Evolutionary conservation across 2,888 invertebrate genomes (phyloP), one percentile per base, ranked within the genome.

Genomic region (Calameuta pallipes): DNA sequence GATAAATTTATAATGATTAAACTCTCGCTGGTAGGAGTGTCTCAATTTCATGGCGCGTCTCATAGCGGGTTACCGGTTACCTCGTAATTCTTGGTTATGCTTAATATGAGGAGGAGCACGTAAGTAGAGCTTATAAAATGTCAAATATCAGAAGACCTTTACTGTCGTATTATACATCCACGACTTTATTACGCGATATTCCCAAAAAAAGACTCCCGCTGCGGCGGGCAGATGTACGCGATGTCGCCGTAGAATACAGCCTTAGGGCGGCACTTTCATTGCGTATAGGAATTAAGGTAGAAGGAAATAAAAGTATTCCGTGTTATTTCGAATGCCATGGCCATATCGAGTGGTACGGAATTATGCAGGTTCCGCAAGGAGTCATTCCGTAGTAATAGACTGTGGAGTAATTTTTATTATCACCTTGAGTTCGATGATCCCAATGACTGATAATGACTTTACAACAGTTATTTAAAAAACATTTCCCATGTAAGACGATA

Each of bases 81-180:
- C 84, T 85, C 89, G 86, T 89, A 89, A 89, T 87, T 89, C 85
- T 85, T 82, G 80, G 84, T 84, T 84, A 85, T 82, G 85, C 89
- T 91, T 91, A 91, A 91, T 91, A 90, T 87, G 87, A 84, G 85
- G 80, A 82, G 81, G 83, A 76, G 80, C 81, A 85, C 85, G 84
- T 83, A 85, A 85, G 85, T 86, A 82, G 80, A 80, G 85, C 86
- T 90, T 90, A 88, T 89, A 90, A 90, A 90, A 90, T 82, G 86
- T 88, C 85, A 89, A 89, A 90, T 91, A 91, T 89, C 89, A 85
- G 87, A 84, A 86, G 86, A 85, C 86, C 86, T 31, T 88, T 89
- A 91, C 88, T 88, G 84, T 85, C 78, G 82, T 86, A 90, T 91
- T 91, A 91, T 90, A 85, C 89, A 85, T 82, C 81, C 82, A 83